Base-by-base conservation (phyloP, 2,888 invertebrate genomes). In the Eurytoma adleriae region DNA sequence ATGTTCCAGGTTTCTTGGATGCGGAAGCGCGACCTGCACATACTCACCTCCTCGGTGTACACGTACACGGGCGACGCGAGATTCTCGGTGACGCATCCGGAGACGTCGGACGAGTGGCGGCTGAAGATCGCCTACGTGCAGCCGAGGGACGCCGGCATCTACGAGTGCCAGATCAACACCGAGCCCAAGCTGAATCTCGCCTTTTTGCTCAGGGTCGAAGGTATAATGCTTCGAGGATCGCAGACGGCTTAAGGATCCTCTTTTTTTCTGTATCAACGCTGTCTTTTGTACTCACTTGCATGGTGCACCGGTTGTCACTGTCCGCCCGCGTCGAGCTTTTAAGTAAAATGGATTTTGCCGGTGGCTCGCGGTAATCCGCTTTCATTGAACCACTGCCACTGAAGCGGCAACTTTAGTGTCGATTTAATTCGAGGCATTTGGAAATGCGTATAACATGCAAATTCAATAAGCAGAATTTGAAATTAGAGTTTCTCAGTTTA, bases 121-220 rank as follows among this genome's bases (percentile, higher is more conserved):
- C 93, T 97, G 84, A 94, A 94, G 91, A 94, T 97, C 83, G 95
- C 95, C 88, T 96, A 95, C 90, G 96, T 96, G 18, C 96, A 97
- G 91, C 94, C 95, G 68, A 91, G 96, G 30, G 96, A 97, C 90
- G 96, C 95, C 1, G 96, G 96, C 10, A 94, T 96, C 81, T 96
- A 96, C 92, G 96, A 96, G 91, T 96, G 96, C 87, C 96, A 96
- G 92, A 96, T 97, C 85, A 97, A 97, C 91, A 97, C 96, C 0
- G 96, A 97, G 89, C 96, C 96, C 24, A 97, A 96, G 91, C 95
- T 96, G 90, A 96, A 96, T 91, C 94, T 96, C 93, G 96, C 96
- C 64, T 94, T 96, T 87, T 91, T 93, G 88, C 93, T 97, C 79
- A 94, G 93, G 87, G 95, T 97, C 74, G 96, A 96, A 94, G 96